Evolutionary conservation across 1,140 invertebrate species (phyloP).

Genomic region (Drosophila hydei): DNA sequence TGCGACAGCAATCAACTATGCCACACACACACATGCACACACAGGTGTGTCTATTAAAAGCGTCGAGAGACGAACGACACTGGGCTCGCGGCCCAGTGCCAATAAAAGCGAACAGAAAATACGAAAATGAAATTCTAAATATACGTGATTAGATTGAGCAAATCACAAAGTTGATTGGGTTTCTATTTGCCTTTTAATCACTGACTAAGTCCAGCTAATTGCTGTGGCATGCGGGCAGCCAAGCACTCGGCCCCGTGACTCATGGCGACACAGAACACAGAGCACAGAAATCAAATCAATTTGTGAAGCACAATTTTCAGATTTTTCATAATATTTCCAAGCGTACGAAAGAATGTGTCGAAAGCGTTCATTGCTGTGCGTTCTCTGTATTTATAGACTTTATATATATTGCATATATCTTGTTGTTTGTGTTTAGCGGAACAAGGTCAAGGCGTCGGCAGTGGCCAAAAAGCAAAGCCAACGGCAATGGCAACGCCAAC

Average conservation of each 20-base stretch:
- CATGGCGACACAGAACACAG: not conserved
- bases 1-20: conserved; percentile 2
- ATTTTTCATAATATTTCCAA: conserved; percentile 37
- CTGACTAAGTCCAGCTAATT: conserved; percentile 64
- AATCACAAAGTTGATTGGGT: conserved; percentile 24
- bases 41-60: conserved; percentile 42
- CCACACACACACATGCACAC: not conserved
- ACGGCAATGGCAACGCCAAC: conserved; percentile 29
- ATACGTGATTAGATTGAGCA: conserved; percentile 3
- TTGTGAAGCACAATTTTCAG: conserved; percentile 1
- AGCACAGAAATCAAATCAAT: not conserved
- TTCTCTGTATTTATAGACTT: conserved; percentile 27
- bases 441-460: conserved; percentile 70
- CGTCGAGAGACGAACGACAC: conserved; percentile 2
- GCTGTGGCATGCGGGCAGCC: conserved; percentile 51
- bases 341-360: conserved; percentile 31
- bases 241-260: not conserved
- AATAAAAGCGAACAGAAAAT: conserved; percentile 26
- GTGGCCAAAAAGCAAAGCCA: conserved; percentile 30
- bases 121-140: conserved; percentile 14
- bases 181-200: conserved; percentile 32
- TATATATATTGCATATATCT: not conserved
- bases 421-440: conserved; percentile 41
- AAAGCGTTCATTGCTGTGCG: conserved; percentile 11
- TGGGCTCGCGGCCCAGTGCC: conserved; percentile 26